Percentiles rank a stretch among this genome's conserved stretches.
Evolutionary conservation across 2,113 vertebrate genomes (phyloP).

Genomic region (Psephotus haematonotus): DNA sequence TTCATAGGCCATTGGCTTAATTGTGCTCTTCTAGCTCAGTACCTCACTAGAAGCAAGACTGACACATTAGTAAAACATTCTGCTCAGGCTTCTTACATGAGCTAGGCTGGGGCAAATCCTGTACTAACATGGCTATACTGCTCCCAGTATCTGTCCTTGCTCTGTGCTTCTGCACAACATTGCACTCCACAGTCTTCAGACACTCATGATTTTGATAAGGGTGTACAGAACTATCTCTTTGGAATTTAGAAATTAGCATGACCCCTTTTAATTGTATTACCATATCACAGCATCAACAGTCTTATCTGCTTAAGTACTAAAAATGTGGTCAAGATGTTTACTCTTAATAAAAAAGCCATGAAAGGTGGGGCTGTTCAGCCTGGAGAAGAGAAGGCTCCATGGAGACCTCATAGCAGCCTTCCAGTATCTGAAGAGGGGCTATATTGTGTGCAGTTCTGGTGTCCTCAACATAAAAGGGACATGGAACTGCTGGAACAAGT

Average conservation of each 20-base stretch:
- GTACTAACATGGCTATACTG: fast-evolving
- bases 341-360: neutral
- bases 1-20: neutral
- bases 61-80: neutral
- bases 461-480: too few species aligned
- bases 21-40: neutral
- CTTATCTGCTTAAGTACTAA: neutral
- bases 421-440: too few species aligned
- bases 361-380: too few species aligned
- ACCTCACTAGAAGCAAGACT: neutral
- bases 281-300: neutral
- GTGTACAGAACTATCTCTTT: fast-evolving
- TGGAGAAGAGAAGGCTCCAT: too few species aligned
- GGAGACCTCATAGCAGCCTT: too few species aligned
- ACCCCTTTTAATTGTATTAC: neutral
- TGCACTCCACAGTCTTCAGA: neutral
- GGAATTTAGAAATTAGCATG: neutral
- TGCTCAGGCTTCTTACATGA: neutral
- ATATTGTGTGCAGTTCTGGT: too few species aligned
- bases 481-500: too few species aligned
- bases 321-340: neutral
- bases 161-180: neutral
- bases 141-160: neutral
- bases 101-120: neutral
- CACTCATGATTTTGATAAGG: neutral